Evolutionary conservation across 1,140 invertebrate genomes (phyloP).

Genomic region (Colletes latitarsis): DNA sequence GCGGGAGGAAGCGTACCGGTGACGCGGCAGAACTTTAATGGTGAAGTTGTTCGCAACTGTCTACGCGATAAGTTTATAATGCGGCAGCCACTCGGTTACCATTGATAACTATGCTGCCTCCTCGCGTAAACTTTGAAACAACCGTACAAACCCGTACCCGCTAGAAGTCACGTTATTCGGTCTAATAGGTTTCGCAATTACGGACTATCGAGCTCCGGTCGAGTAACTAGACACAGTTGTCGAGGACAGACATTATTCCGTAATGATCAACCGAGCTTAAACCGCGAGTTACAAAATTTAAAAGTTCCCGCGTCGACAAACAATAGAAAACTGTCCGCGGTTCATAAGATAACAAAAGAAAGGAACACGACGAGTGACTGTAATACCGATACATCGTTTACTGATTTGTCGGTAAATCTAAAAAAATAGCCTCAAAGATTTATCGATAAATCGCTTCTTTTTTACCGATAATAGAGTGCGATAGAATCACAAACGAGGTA

Average conservation of each 20-base stretch:
- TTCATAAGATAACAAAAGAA: too few relatives aligned
- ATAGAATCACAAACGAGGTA: too few relatives aligned
- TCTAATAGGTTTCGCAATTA: conserved; percentile 56
- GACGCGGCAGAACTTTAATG: conserved; percentile 49
- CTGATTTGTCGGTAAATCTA: too few relatives aligned
- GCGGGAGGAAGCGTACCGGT: conserved; percentile 1
- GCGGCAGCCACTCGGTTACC: conserved; percentile 39
- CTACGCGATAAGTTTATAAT: conserved; percentile 58
- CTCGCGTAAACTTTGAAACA: conserved; percentile 55
- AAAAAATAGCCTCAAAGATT: too few relatives aligned
- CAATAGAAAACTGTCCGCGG: too few relatives aligned
- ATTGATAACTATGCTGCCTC: conserved; percentile 50
- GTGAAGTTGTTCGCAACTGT: conserved; percentile 55
- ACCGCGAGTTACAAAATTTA: too few relatives aligned
- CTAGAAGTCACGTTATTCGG: conserved; percentile 34
- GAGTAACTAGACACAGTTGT: conserved; percentile 37
- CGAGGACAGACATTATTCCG: not conserved
- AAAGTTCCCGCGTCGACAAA: too few relatives aligned
- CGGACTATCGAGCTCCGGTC: conserved; percentile 47
- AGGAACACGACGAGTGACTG: too few relatives aligned
- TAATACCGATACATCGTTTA: too few relatives aligned
- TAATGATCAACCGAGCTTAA: not conserved
- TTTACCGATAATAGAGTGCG: too few relatives aligned
- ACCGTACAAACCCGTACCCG: conserved; percentile 33
- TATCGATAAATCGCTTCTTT: too few relatives aligned